These are phyloP conservation scores for Fregetta grallaria DNA, from an alignment of 2,113 vertebrate species.

Conservation along the genomic window DNA sequence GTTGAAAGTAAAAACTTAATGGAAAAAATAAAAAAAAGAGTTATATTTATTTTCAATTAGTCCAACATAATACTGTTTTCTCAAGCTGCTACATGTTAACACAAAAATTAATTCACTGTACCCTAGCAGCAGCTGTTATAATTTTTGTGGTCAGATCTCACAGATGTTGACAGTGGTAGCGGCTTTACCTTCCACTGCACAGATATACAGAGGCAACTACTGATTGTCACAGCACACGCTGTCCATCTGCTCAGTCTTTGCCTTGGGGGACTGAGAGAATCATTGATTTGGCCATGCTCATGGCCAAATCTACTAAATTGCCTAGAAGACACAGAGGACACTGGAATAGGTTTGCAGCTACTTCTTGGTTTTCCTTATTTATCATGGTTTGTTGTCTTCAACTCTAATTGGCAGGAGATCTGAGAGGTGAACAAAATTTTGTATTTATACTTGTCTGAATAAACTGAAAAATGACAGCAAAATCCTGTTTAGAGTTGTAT, in stretches of 20 bases:
- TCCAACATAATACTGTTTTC: not conserved
- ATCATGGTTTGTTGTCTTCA: not conserved
- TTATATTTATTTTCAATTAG: not conserved
- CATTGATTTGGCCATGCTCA: not conserved
- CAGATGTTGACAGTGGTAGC: not conserved
- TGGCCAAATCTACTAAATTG: not conserved
- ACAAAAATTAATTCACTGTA: not conserved
- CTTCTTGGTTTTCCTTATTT: not conserved
- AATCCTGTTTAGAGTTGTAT: not conserved
- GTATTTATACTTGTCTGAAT: not conserved
- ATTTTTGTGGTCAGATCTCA: not conserved
- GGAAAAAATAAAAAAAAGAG: not conserved
- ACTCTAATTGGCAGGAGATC: not conserved
- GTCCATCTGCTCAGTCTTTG: not conserved
- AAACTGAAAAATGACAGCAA: not conserved
- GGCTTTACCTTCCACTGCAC: not conserved
- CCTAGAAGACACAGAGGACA: not conserved
- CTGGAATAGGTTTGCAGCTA: not conserved
- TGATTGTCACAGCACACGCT: not conserved
- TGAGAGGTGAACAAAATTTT: not conserved
- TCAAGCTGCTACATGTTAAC: not conserved
- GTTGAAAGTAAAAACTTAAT: slow-evolving; percentile 77
- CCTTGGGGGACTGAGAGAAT: not conserved
- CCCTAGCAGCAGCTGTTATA: not conserved
- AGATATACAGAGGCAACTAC: not conserved